Evolutionary conservation across 2,888 invertebrate species (phyloP).

Genomic region (Pseudanteris insignis): DNA sequence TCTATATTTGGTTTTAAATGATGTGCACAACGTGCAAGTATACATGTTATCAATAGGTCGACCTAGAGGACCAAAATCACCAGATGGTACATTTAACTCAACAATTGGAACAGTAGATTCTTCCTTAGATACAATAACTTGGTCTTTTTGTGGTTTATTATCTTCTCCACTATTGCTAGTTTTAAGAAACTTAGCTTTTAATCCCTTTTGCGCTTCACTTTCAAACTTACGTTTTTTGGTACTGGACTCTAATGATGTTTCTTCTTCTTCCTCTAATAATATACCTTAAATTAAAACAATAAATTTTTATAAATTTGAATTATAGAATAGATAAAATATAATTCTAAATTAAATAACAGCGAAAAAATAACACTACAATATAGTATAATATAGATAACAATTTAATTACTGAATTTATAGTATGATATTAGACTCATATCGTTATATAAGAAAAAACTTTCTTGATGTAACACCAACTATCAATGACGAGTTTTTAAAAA

Average conservation of each 20-base stretch:
- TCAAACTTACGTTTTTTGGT: constrained; percentile 53
- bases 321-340: too few species aligned
- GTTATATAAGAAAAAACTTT: too few species aligned
- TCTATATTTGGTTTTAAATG: constrained; percentile 70
- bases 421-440: too few species aligned
- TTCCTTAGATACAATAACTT: constrained; percentile 2
- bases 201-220: constrained; percentile 47
- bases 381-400: too few species aligned
- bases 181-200: constrained; percentile 50
- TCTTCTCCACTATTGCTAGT: constrained; percentile 48
- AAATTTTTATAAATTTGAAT: too few species aligned
- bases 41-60: constrained; percentile 70
- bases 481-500: too few species aligned
- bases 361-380: too few species aligned
- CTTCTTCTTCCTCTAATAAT: constrained; percentile 36
- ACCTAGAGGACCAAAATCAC: constrained; percentile 63
- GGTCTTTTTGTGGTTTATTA: constrained; percentile 21
- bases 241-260: constrained; percentile 24
- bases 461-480: too few species aligned
- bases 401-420: too few species aligned
- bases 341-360: too few species aligned
- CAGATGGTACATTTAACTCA: constrained; percentile 1
- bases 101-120: background rate
- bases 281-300: constrained; percentile 38
- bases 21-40: constrained; percentile 73